These are phyloP conservation scores for Setophaga kirtlandii DNA, from an alignment of 2,113 vertebrate species.

Conservation along the genomic window DNA sequence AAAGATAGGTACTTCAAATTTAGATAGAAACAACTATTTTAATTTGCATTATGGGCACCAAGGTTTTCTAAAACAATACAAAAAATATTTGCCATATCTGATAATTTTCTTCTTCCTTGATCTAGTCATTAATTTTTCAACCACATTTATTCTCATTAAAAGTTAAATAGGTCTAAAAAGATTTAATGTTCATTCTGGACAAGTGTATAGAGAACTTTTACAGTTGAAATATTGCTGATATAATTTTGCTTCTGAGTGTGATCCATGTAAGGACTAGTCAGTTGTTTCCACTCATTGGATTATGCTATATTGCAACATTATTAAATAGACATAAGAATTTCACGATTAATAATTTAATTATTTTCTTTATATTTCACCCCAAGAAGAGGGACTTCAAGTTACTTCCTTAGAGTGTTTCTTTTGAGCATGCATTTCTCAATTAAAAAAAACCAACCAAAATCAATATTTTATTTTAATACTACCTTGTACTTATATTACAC, in stretches of 20 bases:
- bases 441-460: not conserved
- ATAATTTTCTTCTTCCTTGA: not conserved
- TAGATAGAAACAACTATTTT: not conserved
- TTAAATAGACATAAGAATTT: not conserved
- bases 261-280: not conserved
- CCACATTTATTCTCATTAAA: not conserved
- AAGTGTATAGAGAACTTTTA: not conserved
- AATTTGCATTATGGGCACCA: not conserved
- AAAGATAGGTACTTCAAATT: not conserved
- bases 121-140: not conserved
- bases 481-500: not conserved
- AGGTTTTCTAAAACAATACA: not conserved
- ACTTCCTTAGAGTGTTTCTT: not conserved
- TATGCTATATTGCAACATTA: not conserved
- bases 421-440: not conserved
- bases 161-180: not conserved
- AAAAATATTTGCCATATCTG: not conserved
- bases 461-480: not conserved
- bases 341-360: constrained; percentile 15
- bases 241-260: not conserved
- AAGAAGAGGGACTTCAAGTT: not conserved
- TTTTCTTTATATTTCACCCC: not conserved
- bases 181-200: not conserved
- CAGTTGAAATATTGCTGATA: not conserved
- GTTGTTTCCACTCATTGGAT: not conserved